phyloP scores from a whole-genome alignment of 2,797 vertebrate genomes.

The Syndactyla subalaris region DNA sequence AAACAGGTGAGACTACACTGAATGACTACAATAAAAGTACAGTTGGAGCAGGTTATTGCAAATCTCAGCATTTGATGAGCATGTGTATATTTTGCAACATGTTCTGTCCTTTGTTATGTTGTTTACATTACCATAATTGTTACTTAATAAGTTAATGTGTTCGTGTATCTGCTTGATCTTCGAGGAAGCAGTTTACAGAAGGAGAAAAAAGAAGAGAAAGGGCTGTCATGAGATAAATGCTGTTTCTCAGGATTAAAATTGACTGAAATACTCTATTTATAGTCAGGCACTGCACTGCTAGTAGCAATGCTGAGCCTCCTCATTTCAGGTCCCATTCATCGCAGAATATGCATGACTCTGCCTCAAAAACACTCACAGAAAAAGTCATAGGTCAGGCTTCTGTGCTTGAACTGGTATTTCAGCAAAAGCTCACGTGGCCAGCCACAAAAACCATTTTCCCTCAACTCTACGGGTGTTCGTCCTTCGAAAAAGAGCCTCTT shows the following conservation, averaged over 20 bases:
- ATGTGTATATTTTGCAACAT: neutral
- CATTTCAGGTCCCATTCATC: constrained; percentile 5
- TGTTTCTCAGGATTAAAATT: neutral
- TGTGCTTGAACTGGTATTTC: neutral
- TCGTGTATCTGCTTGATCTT: constrained; percentile 9
- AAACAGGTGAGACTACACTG: constrained; percentile 22
- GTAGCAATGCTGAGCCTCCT: neutral
- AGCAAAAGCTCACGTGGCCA: neutral
- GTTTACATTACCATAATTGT: constrained; percentile 12
- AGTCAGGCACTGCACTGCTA: constrained; percentile 13
- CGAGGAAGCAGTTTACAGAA: constrained; percentile 24
- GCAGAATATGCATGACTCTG: neutral
- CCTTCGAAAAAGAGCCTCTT: neutral
- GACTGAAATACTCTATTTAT: constrained; percentile 31
- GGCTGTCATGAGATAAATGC: constrained; percentile 15
- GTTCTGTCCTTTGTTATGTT: neutral
- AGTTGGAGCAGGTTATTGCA: constrained; percentile 2
- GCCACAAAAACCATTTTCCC: neutral
- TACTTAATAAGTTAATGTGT: constrained; percentile 3
- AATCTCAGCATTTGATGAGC: constrained; percentile 6
- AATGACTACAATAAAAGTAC: neutral
- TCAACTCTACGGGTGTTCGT: neutral
- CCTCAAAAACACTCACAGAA: constrained; percentile 8
- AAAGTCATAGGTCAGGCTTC: constrained; percentile 25
- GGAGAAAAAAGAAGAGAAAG: constrained; percentile 7